Evolutionary conservation across 2,797 vertebrate species (phyloP).

Genomic region (Brachymystax lenok): DNA sequence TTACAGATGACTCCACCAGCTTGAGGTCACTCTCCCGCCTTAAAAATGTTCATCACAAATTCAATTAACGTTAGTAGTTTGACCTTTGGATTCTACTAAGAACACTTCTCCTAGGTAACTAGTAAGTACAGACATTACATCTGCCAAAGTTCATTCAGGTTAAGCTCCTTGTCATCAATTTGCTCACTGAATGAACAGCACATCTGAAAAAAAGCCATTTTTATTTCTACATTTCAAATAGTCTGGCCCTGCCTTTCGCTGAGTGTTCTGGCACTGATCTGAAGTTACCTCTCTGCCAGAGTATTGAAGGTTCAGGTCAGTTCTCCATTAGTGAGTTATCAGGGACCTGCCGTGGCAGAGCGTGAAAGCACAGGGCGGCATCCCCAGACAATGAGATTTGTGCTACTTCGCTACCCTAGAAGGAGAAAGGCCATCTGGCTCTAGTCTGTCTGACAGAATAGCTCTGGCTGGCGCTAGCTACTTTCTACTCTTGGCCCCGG

Average conservation of each 20-base stretch:
- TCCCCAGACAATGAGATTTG: constrained; percentile 11
- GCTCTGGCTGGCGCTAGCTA: background rate
- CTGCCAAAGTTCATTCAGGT: background rate
- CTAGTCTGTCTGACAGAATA: background rate
- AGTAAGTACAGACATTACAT: too few relatives aligned
- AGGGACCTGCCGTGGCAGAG: background rate
- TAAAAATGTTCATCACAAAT: background rate
- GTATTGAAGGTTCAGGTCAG: background rate
- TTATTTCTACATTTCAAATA: background rate
- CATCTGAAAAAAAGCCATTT: background rate
- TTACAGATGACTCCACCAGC: background rate
- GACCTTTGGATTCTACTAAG: background rate
- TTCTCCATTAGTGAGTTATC: background rate
- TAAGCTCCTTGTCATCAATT: background rate
- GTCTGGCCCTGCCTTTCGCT: background rate
- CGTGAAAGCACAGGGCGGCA: constrained; percentile 9
- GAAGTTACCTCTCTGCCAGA: background rate
- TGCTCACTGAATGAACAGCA: background rate
- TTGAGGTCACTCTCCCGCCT: background rate
- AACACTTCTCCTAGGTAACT: background rate
- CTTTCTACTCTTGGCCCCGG: background rate
- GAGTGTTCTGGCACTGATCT: background rate
- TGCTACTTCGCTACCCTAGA: constrained; percentile 5
- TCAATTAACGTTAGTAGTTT: background rate
- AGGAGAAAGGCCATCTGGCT: constrained; percentile 17